Evolutionary conservation across 2,888 invertebrate species (phyloP), one percentile per base, ranked within the genome.

Genomic region (Sesamia inferens): DNA sequence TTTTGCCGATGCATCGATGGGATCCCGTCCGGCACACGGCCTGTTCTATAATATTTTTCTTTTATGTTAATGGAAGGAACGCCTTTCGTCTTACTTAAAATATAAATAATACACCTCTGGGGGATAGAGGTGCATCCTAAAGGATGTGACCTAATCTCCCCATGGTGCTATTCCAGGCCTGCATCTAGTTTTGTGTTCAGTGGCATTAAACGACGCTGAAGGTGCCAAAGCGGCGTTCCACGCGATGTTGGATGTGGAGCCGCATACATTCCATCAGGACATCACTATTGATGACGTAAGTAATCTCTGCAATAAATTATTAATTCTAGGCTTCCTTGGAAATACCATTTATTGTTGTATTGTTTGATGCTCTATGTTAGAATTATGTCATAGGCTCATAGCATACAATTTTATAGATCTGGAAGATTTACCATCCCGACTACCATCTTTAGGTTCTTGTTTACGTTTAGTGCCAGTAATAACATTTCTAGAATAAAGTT

Each of bases 141-240:
- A n/a, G n/a, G 24, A 24, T 57, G 24, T 24, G 58, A 31, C 19
- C 24, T 31, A 31, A 58, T 58, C 19, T 58, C 31, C 2, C 10
- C 5, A 58, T 58, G 19, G 19, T 31, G 2, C 4, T 58, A 39
- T 62, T 79, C 0, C 97, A 90, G 99, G 99, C 61, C 97, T 99
- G 82, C 99, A 99, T 93, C 96, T 99, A 71, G 97, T 99, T 74
- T 93, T 99, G 44, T 99, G 99, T 89, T 98, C 98, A 85, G 98
- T 98, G 90, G 98, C 98, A n/a, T 95, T 99, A 81, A 98, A 98
- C 54, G 99, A 99, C 94, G 97, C 98, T 14, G 99, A 99, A 76
- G 98, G 99, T 89, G 99, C 99, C 97, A 98, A 99, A 93, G 97
- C 98, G 78, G 98, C 99, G 0, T 99, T 99, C 94, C 97, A 98